phyloP scores from a whole-genome alignment of 1,140 invertebrate genomes.

The Zaprionus kolodkinae region DNA sequence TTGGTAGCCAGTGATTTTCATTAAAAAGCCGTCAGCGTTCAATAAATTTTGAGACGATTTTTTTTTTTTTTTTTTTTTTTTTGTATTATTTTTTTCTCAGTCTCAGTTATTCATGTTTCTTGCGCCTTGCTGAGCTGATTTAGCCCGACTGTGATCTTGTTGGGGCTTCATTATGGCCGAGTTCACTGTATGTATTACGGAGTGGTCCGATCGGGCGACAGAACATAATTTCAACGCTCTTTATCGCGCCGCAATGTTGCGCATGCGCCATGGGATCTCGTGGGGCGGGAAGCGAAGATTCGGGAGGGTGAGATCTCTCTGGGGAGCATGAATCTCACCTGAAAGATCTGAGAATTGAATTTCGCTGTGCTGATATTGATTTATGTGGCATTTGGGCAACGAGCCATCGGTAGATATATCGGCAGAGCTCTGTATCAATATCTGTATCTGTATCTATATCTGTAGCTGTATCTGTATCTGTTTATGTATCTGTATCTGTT shows the following conservation, averaged over 20 bases:
- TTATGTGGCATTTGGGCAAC: constrained; percentile 55
- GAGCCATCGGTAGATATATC: constrained; percentile 12
- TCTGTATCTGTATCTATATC: constrained; percentile 3
- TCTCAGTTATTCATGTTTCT: constrained; percentile 50
- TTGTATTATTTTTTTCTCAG: constrained; percentile 6
- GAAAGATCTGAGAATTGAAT: constrained; percentile 1
- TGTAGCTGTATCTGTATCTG: constrained; percentile 36
- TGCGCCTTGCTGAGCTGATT: constrained; percentile 69
- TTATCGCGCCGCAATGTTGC: constrained; percentile 71
- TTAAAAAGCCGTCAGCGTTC: constrained; percentile 82
- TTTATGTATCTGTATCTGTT: constrained; percentile 33
- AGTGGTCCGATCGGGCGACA: constrained; percentile 67
- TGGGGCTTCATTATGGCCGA: constrained; percentile 64
- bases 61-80: constrained; percentile 21
- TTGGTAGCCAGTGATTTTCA: constrained; percentile 81
- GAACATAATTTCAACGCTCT: constrained; percentile 81
- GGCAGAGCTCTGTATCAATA: background rate
- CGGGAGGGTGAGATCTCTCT: background rate
- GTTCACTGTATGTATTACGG: constrained; percentile 75
- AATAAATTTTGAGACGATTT: constrained; percentile 73
- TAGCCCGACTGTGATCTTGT: constrained; percentile 34
- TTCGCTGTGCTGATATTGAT: constrained; percentile 63
- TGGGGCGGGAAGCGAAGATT: background rate
- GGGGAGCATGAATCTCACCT: background rate
- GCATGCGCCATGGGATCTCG: constrained; percentile 55